Conservation (phyloP, 2,113 vertebrate genomes). For the Sorex fumeus region DNA sequence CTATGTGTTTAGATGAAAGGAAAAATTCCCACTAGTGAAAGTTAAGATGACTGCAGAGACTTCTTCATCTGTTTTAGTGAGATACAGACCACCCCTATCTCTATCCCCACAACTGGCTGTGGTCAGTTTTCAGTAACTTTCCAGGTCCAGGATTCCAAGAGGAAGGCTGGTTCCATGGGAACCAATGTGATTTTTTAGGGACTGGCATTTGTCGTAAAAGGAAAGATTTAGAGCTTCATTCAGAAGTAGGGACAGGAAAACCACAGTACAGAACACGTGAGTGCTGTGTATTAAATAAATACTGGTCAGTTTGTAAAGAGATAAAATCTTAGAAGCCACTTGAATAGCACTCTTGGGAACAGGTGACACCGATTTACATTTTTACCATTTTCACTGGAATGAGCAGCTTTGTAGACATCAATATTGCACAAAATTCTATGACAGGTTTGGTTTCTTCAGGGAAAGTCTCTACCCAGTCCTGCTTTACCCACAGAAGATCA, state of each 20-base stretch:
- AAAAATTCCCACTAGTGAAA: neutral
- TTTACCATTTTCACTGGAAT: slow-evolving; percentile 6
- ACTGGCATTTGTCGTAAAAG: neutral
- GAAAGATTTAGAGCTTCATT: slow-evolving; percentile 28
- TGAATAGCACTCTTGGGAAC: slow-evolving; percentile 57
- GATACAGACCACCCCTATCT: neutral
- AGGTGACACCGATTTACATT: slow-evolving; percentile 27
- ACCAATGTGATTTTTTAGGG: neutral
- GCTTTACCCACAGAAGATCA: neutral
- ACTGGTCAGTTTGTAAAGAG: slow-evolving; percentile 24
- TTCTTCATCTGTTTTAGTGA: neutral
- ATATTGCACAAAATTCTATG: slow-evolving; percentile 24
- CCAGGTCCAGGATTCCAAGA: neutral
- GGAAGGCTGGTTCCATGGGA: neutral
- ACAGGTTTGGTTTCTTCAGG: neutral
- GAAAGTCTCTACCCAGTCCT: neutral
- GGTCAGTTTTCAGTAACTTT: neutral
- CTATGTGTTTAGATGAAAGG: slow-evolving; percentile 38
- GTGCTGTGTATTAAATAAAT: slow-evolving; percentile 32
- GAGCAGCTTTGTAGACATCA: slow-evolving; percentile 36
- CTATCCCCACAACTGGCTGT: neutral
- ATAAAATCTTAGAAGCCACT: slow-evolving; percentile 60
- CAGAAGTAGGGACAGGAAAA: slow-evolving; percentile 12
- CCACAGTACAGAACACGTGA: slow-evolving; percentile 17
- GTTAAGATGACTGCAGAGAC: neutral